These are phyloP conservation scores for Enteromius argenteus DNA, from an alignment of 2,797 vertebrate species.

Conservation along the genomic window DNA sequence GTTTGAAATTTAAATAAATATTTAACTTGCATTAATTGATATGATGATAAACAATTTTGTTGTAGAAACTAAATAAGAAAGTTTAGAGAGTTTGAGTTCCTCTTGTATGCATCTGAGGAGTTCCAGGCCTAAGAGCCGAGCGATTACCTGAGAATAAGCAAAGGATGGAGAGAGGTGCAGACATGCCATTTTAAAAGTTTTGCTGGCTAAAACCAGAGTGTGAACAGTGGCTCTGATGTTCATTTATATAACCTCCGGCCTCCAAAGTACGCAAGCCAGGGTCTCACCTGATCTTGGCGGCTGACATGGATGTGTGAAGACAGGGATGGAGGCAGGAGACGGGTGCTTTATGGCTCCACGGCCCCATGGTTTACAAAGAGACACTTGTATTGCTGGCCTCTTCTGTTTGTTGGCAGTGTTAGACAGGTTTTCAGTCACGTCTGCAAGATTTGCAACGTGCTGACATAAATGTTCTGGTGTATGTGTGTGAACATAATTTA, in stretches of 20 bases:
- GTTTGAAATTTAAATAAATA: not conserved
- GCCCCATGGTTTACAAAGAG: constrained; percentile 76
- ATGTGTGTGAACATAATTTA: constrained; percentile 55
- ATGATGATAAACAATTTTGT: not conserved
- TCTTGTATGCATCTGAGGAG: not conserved
- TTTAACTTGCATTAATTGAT: not conserved
- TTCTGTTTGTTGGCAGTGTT: constrained; percentile 73
- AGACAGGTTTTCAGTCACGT: constrained; percentile 57
- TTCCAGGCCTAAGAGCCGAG: not conserved
- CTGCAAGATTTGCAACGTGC: constrained; percentile 55
- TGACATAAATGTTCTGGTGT: constrained; percentile 49
- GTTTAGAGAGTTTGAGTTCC: not conserved
- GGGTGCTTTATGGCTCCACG: constrained; percentile 64
- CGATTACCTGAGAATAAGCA: not conserved
- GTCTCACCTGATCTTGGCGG: constrained; percentile 78
- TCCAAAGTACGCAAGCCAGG: constrained; percentile 67
- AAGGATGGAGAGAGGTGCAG: constrained; percentile 56
- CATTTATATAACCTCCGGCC: constrained; percentile 85
- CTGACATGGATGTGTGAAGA: constrained; percentile 77
- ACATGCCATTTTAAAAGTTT: constrained; percentile 73
- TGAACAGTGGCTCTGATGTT: constrained; percentile 78
- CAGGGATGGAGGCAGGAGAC: constrained; percentile 70
- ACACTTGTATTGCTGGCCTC: constrained; percentile 71
- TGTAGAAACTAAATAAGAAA: too few relatives aligned
- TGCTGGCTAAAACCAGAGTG: constrained; percentile 77